Conservation (phyloP, 1,140 invertebrate species). For the Drosophila carrolli region DNA sequence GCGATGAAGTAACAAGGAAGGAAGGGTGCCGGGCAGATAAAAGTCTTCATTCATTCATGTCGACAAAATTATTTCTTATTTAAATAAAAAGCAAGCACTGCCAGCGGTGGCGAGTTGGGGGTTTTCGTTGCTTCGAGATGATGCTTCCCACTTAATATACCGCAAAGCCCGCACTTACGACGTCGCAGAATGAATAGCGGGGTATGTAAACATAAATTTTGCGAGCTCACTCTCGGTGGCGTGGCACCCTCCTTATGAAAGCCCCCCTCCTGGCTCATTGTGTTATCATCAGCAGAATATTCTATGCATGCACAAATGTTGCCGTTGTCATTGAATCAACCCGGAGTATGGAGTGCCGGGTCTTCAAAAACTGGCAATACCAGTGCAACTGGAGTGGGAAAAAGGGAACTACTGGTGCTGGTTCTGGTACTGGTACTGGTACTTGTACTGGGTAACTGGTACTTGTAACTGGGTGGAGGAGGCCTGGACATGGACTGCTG, state of each 20-base stretch:
- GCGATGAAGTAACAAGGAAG: not conserved
- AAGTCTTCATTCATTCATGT: slow-evolving; percentile 83
- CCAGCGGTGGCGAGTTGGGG: not conserved
- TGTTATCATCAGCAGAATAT: slow-evolving; percentile 81
- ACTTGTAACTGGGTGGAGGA: not conserved
- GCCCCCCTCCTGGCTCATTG: slow-evolving; percentile 51
- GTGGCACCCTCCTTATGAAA: slow-evolving; percentile 1
- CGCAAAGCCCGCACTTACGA: slow-evolving; percentile 79
- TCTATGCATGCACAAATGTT: slow-evolving; percentile 83
- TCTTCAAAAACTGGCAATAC: slow-evolving; percentile 35
- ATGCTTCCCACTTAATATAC: slow-evolving; percentile 79
- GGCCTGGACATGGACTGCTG: slow-evolving; percentile 35
- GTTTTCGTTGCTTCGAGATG: slow-evolving; percentile 40
- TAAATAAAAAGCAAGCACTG: slow-evolving; percentile 73
- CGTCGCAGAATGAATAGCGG: slow-evolving; percentile 75
- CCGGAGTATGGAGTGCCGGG: slow-evolving; percentile 32
- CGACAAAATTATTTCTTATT: slow-evolving; percentile 83
- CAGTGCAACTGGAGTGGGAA: slow-evolving; percentile 5
- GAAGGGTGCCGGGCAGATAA: slow-evolving; percentile 66
- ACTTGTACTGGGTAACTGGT: slow-evolving; percentile 14
- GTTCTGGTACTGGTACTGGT: not conserved
- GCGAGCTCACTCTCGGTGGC: slow-evolving; percentile 57
- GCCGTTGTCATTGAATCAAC: slow-evolving; percentile 80
- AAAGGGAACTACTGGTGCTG: slow-evolving; percentile 12
- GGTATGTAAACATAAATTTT: slow-evolving; percentile 83